Percentiles rank a stretch among this genome's conserved stretches.
Conservation (phyloP, 2,888 invertebrate genomes). For the Leucoma salicis region DNA sequence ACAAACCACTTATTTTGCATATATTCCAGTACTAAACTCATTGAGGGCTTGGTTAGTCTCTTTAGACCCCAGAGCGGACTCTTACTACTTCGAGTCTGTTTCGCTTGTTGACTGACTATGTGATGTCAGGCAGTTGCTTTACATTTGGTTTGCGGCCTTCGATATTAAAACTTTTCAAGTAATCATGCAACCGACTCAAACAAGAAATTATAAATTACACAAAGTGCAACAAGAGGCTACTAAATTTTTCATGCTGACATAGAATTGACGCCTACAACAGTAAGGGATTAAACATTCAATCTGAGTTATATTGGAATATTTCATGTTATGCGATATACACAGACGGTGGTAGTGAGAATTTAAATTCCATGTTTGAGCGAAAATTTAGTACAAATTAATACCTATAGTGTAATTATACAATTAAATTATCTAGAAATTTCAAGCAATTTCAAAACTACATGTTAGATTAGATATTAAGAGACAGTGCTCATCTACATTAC, state of each 20-base stretch:
- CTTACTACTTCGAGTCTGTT: too few species aligned
- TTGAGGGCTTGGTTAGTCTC: too few species aligned
- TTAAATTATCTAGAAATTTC: conserved; percentile 15
- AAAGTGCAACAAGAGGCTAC: conserved; percentile 47
- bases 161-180: conserved; percentile 30
- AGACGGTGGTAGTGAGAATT: conserved; percentile 24
- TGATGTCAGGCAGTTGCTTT: conserved; percentile 20
- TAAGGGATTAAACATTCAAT: not conserved
- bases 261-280: conserved; percentile 6
- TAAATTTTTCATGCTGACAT: conserved; percentile 33
- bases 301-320: too few species aligned
- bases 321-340: conserved; percentile 25
- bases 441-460: conserved; percentile 28
- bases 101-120: conserved; percentile 15
- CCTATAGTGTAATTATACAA: conserved; percentile 21
- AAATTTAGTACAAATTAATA: conserved; percentile 37
- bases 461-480: conserved; percentile 30
- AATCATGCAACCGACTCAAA: conserved; percentile 68
- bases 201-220: conserved; percentile 63
- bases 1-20: too few species aligned
- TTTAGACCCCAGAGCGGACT: conserved; percentile 28
- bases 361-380: conserved; percentile 70
- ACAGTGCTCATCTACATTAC: conserved; percentile 46
- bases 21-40: too few species aligned
- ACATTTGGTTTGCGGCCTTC: conserved; percentile 32